Evolutionary conservation across 2,888 invertebrate species (phyloP).

Genomic region (Cyaniris semiargus): DNA sequence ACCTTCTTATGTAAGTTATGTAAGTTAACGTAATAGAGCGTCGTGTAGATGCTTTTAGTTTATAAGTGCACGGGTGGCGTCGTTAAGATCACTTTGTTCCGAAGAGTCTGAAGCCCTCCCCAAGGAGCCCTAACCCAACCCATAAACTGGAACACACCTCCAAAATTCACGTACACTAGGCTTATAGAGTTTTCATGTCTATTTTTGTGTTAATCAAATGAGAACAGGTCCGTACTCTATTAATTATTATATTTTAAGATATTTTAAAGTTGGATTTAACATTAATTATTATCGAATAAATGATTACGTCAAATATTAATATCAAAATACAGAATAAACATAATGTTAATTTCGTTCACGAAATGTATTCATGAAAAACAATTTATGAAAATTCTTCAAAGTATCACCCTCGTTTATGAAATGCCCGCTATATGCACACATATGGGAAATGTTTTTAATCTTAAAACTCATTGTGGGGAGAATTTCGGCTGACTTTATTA

Average conservation of each 20-base stretch:
- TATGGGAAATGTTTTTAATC: conserved; percentile 25
- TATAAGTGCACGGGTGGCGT: conserved; percentile 20
- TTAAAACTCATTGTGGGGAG: conserved; percentile 13
- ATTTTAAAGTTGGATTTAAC: too few species aligned
- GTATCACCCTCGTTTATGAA: conserved; percentile 20
- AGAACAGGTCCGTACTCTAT: too few species aligned
- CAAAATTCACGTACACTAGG: background rate
- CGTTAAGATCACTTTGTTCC: conserved; percentile 23
- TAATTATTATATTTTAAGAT: too few species aligned
- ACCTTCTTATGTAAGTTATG: background rate
- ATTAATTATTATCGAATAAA: too few species aligned
- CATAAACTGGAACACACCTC: background rate
- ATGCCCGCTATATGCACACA: conserved; percentile 2
- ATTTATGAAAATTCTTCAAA: conserved; percentile 22
- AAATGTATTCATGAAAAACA: conserved; percentile 23
- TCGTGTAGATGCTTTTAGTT: conserved; percentile 6
- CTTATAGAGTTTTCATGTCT: conserved; percentile 1
- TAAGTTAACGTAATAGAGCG: background rate
- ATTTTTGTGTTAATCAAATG: background rate
- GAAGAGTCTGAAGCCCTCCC: conserved; percentile 9
- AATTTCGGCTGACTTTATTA: conserved; percentile 11
- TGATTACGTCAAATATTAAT: background rate
- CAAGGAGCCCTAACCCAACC: background rate
- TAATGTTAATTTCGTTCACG: background rate
- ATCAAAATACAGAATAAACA: background rate